Conservation (phyloP, 2,797 vertebrate species). For the Sebastiscus tertius region DNA sequence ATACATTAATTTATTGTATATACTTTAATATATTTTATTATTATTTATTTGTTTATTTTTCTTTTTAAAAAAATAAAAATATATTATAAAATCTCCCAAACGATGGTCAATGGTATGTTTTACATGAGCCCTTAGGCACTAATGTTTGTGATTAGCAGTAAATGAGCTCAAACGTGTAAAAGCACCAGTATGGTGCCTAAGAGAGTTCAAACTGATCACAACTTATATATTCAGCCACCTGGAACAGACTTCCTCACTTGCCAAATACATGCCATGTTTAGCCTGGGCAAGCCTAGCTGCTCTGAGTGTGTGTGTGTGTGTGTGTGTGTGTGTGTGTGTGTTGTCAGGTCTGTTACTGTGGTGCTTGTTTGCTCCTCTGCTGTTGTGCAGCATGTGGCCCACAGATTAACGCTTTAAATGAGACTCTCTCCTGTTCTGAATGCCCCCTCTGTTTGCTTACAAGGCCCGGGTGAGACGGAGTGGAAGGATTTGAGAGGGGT, state of each 20-base stretch:
- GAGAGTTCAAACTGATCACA: conserved; percentile 55
- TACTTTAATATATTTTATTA: too few relatives aligned
- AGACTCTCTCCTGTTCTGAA: conserved; percentile 76
- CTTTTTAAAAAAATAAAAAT: neutral
- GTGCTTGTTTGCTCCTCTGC: conserved; percentile 54
- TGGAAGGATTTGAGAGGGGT: conserved; percentile 70
- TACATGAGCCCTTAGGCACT: neutral
- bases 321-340: conserved; percentile 16
- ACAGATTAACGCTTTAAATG: conserved; percentile 79
- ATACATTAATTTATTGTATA: too few relatives aligned
- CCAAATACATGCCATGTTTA: conserved; percentile 72
- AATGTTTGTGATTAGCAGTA: neutral
- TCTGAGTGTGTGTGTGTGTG: conserved; percentile 8
- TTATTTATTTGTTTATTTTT: too few relatives aligned
- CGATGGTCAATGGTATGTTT: neutral
- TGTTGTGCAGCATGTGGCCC: conserved; percentile 75
- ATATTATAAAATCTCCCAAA: neutral
- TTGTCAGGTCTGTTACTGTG: conserved; percentile 35
- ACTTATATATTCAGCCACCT: conserved; percentile 74
- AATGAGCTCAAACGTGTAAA: conserved; percentile 13
- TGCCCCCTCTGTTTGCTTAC: conserved; percentile 79
- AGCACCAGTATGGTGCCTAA: conserved; percentile 23
- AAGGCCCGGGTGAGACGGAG: conserved; percentile 69
- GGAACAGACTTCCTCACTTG: conserved; percentile 57
- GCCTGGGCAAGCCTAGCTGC: conserved; percentile 36